Evolutionary conservation across 2,113 vertebrate genomes (phyloP).

Genomic region (Sinocyclocheilus anshuiensis): DNA sequence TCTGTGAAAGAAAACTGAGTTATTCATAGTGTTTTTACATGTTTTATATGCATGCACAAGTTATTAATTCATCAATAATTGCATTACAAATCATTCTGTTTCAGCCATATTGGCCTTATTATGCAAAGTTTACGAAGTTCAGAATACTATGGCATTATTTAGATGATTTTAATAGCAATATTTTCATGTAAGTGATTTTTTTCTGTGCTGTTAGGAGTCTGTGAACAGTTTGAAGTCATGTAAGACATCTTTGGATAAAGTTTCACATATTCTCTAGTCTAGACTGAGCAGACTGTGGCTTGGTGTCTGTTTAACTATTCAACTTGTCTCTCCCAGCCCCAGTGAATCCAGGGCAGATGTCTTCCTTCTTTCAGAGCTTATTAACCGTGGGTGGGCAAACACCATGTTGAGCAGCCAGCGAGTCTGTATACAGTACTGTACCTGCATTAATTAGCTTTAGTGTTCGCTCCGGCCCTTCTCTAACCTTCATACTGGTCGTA

Average conservation of each 20-base stretch:
- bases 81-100: background rate
- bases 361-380: slow-evolving; percentile 22
- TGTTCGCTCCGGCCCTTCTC: background rate
- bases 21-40: too few relatives aligned
- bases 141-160: background rate
- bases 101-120: background rate
- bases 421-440: background rate
- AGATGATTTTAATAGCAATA: background rate
- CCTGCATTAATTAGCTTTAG: slow-evolving; percentile 30
- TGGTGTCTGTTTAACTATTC: slow-evolving; percentile 21
- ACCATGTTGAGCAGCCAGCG: background rate
- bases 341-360: background rate
- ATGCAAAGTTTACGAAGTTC: background rate
- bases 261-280: background rate
- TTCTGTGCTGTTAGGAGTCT: background rate
- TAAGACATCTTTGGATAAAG: background rate
- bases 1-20: too few relatives aligned
- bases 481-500: background rate
- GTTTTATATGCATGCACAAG: too few relatives aligned
- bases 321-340: slow-evolving; percentile 13
- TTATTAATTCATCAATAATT: background rate
- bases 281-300: background rate
- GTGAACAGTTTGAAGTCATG: background rate
- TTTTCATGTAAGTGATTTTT: background rate
- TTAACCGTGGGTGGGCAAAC: slow-evolving; percentile 22